Evolutionary conservation across 2,888 invertebrate species (phyloP), one percentile per base, ranked within the genome.

Genomic region (Molorchus minor): DNA sequence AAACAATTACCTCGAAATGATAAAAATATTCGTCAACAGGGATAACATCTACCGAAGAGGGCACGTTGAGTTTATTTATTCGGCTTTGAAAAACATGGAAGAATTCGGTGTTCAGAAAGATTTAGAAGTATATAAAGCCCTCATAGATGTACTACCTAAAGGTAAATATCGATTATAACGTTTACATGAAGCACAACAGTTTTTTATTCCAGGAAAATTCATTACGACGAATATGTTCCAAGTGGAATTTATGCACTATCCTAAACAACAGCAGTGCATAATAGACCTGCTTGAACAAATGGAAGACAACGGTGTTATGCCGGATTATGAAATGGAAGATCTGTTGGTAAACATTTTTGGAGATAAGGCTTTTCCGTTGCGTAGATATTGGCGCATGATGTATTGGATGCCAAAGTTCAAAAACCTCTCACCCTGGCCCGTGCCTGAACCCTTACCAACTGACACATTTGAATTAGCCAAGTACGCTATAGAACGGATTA

Each of bases 381-480:
- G 91, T 54, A 92, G 90, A 73, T 90, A 84, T 73, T 89, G 91
- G 89, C 83, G 91, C 8, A 91, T 93, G 90, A 86, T 91, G 87
- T 93, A 93, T 73, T 93, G 92, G 93, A 89, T 92, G 89, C 96
- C 98, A 0, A 99, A 98, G 79, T 94, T 99, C 76, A 93, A 89
- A 75, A 89, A 96, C 76, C 79, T 91, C 0, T 93, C 92, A 54
- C 97, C 97, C 0, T 97, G 93, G 91, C 86, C 86, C 2, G 79
- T 93, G 52, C 95, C 94, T 0, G 85, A 87, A 46, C 86, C 88
- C 0, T 77, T 93, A n/a, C 95, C 97, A 0, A 83, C 84, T 65
- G 92, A 94, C 73, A 83, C 87, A 0, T 79, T 91, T 10, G 90
- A 92, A 73, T 78, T 97, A 45, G 96, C 96, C 0, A 87, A 86